Conservation (phyloP, 2,888 invertebrate species). For the Euphydryas editha region DNA sequence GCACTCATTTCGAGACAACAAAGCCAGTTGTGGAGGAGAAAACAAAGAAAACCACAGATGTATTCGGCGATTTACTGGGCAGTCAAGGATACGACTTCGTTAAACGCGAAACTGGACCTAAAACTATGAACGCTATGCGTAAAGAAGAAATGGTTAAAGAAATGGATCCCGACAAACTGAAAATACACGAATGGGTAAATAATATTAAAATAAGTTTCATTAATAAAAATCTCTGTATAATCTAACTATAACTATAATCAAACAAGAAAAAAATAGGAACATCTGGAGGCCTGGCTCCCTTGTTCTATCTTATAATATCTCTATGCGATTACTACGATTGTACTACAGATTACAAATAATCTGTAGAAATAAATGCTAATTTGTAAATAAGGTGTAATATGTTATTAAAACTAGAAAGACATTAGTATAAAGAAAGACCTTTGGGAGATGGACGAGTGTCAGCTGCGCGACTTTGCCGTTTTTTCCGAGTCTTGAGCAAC, state of each 20-base stretch:
- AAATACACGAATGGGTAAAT: conserved; percentile 90
- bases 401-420: no score
- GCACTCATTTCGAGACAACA: conserved; percentile 87
- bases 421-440: no score
- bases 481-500: no score
- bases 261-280: no score
- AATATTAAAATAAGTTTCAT: not conserved
- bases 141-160: conserved; percentile 93
- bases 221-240: not conserved
- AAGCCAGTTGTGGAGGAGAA: conserved; percentile 67
- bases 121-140: conserved; percentile 96
- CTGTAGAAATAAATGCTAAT: no score
- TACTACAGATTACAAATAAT: no score
- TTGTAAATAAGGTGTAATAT: no score
- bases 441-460: no score
- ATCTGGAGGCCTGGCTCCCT: no score
- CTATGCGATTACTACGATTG: no score
- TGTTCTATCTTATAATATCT: no score
- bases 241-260: not conserved
- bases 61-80: conserved; percentile 95
- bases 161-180: conserved; percentile 96
- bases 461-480: no score
- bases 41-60: conserved; percentile 84
- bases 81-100: conserved; percentile 94
- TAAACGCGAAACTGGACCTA: conserved; percentile 89